phyloP scores from a whole-genome alignment of 1,140 invertebrate genomes.

The Aporrectodea caliginosa region DNA sequence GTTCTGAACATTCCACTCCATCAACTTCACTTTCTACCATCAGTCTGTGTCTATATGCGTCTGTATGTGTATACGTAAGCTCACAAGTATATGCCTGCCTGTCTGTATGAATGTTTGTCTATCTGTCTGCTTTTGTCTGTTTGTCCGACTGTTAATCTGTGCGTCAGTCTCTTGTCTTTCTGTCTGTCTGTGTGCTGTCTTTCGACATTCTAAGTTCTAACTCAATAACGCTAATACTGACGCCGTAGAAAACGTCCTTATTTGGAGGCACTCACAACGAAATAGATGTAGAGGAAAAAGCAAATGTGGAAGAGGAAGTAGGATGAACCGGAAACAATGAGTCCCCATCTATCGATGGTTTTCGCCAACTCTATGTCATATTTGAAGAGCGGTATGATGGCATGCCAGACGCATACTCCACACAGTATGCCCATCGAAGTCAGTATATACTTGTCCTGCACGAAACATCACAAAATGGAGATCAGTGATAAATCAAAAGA shows the following conservation, averaged over 20 bases:
- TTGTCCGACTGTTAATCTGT: neutral
- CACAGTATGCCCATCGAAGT: slow-evolving; percentile 36
- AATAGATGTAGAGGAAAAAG: slow-evolving; percentile 32
- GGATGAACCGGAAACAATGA: slow-evolving; percentile 24
- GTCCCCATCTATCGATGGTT: slow-evolving; percentile 24
- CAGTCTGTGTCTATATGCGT: neutral
- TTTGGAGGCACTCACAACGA: slow-evolving; percentile 29
- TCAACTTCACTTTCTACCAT: no score
- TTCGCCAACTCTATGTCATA: slow-evolving; percentile 14
- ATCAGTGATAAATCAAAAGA: no score
- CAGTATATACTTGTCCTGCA: slow-evolving; percentile 40
- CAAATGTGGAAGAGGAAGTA: slow-evolving; percentile 32
- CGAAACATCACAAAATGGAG: neutral
- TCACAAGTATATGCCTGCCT: neutral
- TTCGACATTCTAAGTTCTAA: neutral
- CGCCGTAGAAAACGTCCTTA: no score
- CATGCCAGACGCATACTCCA: slow-evolving; percentile 38
- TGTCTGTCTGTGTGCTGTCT: neutral
- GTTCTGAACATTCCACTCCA: no score
- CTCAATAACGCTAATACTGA: neutral
- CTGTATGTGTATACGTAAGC: neutral
- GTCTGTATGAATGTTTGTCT: neutral
- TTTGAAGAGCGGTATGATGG: slow-evolving; percentile 32
- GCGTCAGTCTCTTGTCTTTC: neutral
- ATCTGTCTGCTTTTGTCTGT: neutral